Base-by-base conservation (phyloP, 2,888 invertebrate species). In the Leucophenga maculata region DNA sequence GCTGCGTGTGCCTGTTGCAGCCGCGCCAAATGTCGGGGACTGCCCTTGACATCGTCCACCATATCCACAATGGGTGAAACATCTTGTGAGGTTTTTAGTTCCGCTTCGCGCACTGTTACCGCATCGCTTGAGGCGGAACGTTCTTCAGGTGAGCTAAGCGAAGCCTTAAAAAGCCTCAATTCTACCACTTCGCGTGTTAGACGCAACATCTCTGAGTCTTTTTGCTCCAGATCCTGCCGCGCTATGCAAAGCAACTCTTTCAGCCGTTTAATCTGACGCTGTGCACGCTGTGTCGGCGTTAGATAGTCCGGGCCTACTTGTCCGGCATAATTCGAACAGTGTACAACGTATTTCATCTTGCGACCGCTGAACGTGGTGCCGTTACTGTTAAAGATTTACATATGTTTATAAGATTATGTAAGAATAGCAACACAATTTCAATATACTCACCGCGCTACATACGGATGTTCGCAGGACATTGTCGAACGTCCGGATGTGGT, bases 221-320 rank as follows among this genome's bases (percentile, higher is more conserved):
- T 95, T 74, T 93, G 93, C 71, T 94, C 94, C 68, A 95, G 90
- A 82, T 94, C 94, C 80, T 92, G 92, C 72, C 93, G 93, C 11
- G 95, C 94, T 78, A 94, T 93, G 73, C 91, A 91, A 60, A 95
- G 90, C 4, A 95, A 89, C 71, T 91, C 91, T 89, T 94, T 93
- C 26, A 96, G 91, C 70, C 93, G 92, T 72, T 93, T 91, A 48
- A 96, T 93, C 87, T 95, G 95, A 77, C 93, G 91, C 82, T 95
- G 94, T 11, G 95, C 95, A 72, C 96, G 90, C 86, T 96, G 96
- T 0, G 96, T 96, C 14, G 96, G 96, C 66, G 96, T 96, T 70
- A 96, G 90, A 87, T 96, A 96, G 82, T 95, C 94, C 72, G 95
- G 93, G 57, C 93, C 94, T 64, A 94, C 93, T 64, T 93, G 92